A percentile compares a stretch with the other conserved stretches of the same genome.
These are phyloP conservation scores for Pomacea maculata DNA, from an alignment of 1,140 invertebrate species.

Conservation along the genomic window DNA sequence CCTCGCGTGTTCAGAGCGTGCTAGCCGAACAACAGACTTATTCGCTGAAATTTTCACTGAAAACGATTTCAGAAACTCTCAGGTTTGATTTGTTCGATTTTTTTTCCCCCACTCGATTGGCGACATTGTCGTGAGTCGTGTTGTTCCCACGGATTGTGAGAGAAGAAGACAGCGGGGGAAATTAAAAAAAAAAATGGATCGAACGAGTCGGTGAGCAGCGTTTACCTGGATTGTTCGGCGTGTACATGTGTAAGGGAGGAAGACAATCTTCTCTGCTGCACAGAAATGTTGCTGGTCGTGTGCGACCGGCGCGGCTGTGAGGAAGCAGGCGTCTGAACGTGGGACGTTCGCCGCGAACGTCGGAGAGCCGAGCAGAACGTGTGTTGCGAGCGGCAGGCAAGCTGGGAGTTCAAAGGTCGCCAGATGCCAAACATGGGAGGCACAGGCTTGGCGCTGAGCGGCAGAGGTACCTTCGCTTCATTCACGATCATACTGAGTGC, in stretches of 20 bases:
- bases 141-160: too few species aligned
- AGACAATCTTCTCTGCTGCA: not conserved
- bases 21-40: not conserved
- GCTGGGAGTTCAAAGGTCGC: conserved; percentile 11
- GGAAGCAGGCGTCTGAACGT: not conserved
- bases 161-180: too few species aligned
- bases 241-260: not conserved
- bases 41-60: not conserved
- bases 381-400: conserved; percentile 1
- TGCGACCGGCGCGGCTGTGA: too few species aligned
- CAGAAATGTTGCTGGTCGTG: not conserved
- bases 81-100: not conserved
- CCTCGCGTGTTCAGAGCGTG: not conserved
- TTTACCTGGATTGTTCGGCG: too few species aligned
- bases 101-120: not conserved
- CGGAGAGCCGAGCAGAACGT: not conserved
- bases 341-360: too few species aligned
- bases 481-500: conserved; percentile 20
- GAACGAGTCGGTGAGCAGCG: too few species aligned
- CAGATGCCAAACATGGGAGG: conserved; percentile 18
- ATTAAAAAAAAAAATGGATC: too few species aligned
- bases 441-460: conserved; percentile 6
- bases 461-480: not conserved
- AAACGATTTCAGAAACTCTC: not conserved
- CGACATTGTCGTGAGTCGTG: too few species aligned